These are phyloP conservation scores for Noctilio leporinus DNA, from an alignment of 2,113 vertebrate species.

Conservation along the genomic window DNA sequence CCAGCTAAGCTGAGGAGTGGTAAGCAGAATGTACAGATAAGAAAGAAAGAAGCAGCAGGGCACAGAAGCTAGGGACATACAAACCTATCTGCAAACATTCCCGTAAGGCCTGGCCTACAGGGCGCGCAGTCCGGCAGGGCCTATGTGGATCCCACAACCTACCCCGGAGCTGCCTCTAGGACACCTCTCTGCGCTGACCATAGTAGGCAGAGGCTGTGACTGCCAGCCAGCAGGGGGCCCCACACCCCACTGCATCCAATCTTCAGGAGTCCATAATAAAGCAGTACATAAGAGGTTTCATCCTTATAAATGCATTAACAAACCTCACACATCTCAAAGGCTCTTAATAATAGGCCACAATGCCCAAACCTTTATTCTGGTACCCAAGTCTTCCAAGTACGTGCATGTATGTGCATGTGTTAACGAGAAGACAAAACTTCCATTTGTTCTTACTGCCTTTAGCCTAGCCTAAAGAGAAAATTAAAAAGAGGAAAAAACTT, in stretches of 20 bases:
- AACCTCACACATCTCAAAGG: neutral
- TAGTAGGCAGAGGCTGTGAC: neutral
- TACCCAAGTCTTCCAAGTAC: neutral
- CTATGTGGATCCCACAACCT: neutral
- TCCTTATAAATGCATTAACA: neutral
- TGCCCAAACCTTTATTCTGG: neutral
- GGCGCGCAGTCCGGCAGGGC: neutral
- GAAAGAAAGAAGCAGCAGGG: slow-evolving; percentile 13
- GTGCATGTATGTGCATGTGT: neutral
- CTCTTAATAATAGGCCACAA: neutral
- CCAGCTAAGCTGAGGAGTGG: slow-evolving; percentile 12
- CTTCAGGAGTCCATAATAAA: neutral
- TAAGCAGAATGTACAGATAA: slow-evolving; percentile 32
- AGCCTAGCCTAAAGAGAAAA: neutral
- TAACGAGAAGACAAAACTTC: neutral
- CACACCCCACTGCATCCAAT: neutral
- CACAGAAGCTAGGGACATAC: neutral
- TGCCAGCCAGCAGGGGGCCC: slow-evolving; percentile 12
- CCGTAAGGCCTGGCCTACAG: neutral
- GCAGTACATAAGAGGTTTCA: neutral
- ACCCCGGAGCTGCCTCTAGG: neutral
- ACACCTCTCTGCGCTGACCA: neutral
- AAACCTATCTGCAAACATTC: slow-evolving; percentile 10
- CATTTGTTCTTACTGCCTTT: neutral
- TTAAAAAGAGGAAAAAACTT: neutral